These are phyloP conservation scores for Xylocampa areola DNA, from an alignment of 2,888 invertebrate genomes.

Conservation along the genomic window DNA sequence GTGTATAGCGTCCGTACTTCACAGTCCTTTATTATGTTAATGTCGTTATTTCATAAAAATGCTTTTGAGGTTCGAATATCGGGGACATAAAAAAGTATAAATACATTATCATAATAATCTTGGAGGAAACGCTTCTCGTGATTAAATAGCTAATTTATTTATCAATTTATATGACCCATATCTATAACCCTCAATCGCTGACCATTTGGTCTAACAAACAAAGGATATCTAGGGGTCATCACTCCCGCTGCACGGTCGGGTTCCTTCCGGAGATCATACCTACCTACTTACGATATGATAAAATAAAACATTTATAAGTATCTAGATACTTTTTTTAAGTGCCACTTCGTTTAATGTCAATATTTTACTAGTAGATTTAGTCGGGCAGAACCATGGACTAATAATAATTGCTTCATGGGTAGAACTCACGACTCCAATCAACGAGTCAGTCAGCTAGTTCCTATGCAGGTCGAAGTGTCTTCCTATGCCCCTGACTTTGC, in stretches of 20 bases:
- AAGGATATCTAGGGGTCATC: slow-evolving; percentile 45
- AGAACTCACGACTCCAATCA: too few species aligned
- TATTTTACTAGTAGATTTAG: too few species aligned
- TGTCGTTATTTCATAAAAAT: slow-evolving; percentile 13
- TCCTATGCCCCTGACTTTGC: too few species aligned
- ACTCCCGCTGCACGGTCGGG: slow-evolving; percentile 1
- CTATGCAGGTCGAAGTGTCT: too few species aligned
- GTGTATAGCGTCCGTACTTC: neutral
- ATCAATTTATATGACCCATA: slow-evolving; percentile 53
- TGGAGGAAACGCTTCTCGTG: slow-evolving; percentile 22
- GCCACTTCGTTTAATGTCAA: too few species aligned
- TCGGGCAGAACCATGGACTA: too few species aligned
- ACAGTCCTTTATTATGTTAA: slow-evolving; percentile 7
- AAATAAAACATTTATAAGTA: too few species aligned
- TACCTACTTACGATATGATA: too few species aligned
- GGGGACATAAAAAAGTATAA: slow-evolving; percentile 2
- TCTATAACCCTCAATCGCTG: slow-evolving; percentile 39
- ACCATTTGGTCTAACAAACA: slow-evolving; percentile 40
- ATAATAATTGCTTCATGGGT: too few species aligned
- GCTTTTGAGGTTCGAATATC: slow-evolving; percentile 1
- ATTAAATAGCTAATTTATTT: slow-evolving; percentile 40
- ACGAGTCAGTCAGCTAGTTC: too few species aligned
- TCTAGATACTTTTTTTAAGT: too few species aligned
- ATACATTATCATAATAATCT: slow-evolving; percentile 8
- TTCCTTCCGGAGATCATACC: slow-evolving; percentile 24